These are phyloP conservation scores for Lepidostoma basale DNA, from an alignment of 1,140 invertebrate species.

Conservation along the genomic window DNA sequence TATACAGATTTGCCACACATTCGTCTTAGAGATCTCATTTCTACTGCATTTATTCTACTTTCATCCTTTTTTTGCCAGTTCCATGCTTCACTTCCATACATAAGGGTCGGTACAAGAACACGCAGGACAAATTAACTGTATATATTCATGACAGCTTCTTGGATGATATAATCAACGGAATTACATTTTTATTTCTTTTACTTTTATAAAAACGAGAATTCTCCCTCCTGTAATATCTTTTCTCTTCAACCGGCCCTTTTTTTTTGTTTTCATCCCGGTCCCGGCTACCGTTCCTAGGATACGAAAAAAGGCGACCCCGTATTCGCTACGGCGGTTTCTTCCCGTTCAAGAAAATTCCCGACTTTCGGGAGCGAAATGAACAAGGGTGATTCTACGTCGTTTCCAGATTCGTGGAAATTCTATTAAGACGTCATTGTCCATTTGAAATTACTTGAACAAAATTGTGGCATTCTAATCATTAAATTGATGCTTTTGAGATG, in stretches of 20 bases:
- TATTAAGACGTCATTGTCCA: conserved; percentile 10
- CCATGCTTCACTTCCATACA: too few species aligned
- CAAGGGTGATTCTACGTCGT: background rate
- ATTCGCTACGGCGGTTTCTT: conserved; percentile 19
- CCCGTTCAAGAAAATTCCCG: conserved; percentile 6
- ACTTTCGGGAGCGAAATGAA: conserved; percentile 1
- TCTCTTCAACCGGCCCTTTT: background rate
- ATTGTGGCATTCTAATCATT: background rate
- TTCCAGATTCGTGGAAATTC: background rate
- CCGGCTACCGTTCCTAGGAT: conserved; percentile 5
- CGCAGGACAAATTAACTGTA: too few species aligned
- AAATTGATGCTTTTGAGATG: too few species aligned
- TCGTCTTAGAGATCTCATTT: too few species aligned
- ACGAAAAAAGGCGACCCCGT: background rate
- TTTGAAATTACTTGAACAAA: conserved; percentile 2
- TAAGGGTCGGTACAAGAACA: too few species aligned
- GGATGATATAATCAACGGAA: too few species aligned
- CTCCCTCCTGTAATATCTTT: background rate
- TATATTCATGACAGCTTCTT: too few species aligned
- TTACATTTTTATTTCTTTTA: too few species aligned
- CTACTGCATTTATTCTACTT: too few species aligned
- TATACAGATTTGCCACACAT: too few species aligned
- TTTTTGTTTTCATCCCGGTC: conserved; percentile 4
- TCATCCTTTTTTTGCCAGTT: too few species aligned
- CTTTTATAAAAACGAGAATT: too few species aligned